Evolutionary conservation across 2,888 invertebrate species (phyloP).

Genomic region (Eristalis pertinax): DNA sequence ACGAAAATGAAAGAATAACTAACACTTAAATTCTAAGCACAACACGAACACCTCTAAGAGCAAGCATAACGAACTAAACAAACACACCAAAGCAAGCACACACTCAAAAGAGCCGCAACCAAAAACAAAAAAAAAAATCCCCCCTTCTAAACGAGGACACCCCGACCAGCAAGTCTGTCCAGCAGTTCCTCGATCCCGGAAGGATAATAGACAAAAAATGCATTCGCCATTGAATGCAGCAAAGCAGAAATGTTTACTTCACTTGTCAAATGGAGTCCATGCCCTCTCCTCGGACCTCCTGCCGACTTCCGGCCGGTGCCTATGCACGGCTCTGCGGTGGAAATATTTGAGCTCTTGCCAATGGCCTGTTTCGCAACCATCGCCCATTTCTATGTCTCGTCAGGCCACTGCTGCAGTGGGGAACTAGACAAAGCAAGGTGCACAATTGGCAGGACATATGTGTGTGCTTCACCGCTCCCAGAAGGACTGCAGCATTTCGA

Average conservation of each 20-base stretch:
- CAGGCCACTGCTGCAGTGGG: constrained; percentile 43
- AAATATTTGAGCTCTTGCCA: constrained; percentile 65
- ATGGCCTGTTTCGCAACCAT: constrained; percentile 27
- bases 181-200: not conserved
- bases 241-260: constrained; percentile 31
- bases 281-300: not conserved
- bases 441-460: constrained; percentile 63
- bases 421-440: constrained; percentile 29
- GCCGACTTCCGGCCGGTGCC: not conserved
- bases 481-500: constrained; percentile 36
- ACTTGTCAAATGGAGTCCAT: constrained; percentile 48
- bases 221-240: constrained; percentile 9
- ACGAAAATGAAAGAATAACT: not conserved
- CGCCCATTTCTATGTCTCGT: constrained; percentile 10
- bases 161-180: not conserved
- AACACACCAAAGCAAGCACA: not conserved
- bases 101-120: not conserved
- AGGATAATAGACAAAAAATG: constrained; percentile 27
- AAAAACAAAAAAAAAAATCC: not conserved
- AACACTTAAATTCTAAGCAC: constrained; percentile 23
- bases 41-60: constrained; percentile 18
- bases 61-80: constrained; percentile 16
- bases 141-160: not conserved
- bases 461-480: not conserved
- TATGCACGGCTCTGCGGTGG: constrained; percentile 39